Percentiles rank a stretch among this genome's conserved stretches.
These are phyloP conservation scores for Sminthopsis crassicaudata DNA, from an alignment of 2,113 vertebrate species.

Conservation along the genomic window DNA sequence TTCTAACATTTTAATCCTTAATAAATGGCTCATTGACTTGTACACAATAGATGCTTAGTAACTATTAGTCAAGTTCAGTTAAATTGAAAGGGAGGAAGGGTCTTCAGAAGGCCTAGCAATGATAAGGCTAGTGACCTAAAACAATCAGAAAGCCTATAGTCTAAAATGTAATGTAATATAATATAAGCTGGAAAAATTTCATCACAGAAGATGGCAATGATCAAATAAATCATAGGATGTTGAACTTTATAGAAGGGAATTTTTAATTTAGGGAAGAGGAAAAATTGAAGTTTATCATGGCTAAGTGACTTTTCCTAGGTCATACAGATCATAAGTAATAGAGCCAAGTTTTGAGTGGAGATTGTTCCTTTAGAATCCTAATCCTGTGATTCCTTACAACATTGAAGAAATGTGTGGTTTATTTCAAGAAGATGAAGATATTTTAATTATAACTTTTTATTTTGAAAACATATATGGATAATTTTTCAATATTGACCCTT, in stretches of 20 bases:
- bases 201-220: not conserved
- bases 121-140: not conserved
- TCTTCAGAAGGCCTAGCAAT: not conserved
- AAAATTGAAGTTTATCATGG: not conserved
- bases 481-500: too few relatives aligned
- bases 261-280: not conserved
- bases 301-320: not conserved
- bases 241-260: not conserved
- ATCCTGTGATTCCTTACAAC: not conserved
- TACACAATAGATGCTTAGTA: not conserved
- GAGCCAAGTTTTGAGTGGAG: not conserved
- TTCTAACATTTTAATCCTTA: not conserved
- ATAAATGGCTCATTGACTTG: not conserved
- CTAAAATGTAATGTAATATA: not conserved
- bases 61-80: not conserved
- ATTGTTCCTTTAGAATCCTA: not conserved
- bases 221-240: not conserved
- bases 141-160: not conserved
- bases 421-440: not conserved
- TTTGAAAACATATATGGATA: too few relatives aligned
- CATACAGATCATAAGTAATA: not conserved
- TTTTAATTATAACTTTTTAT: not conserved
- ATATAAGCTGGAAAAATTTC: not conserved
- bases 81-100: not conserved
- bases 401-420: not conserved